phyloP scores from a whole-genome alignment of 2,113 vertebrate species.

The Podilymbus podiceps region DNA sequence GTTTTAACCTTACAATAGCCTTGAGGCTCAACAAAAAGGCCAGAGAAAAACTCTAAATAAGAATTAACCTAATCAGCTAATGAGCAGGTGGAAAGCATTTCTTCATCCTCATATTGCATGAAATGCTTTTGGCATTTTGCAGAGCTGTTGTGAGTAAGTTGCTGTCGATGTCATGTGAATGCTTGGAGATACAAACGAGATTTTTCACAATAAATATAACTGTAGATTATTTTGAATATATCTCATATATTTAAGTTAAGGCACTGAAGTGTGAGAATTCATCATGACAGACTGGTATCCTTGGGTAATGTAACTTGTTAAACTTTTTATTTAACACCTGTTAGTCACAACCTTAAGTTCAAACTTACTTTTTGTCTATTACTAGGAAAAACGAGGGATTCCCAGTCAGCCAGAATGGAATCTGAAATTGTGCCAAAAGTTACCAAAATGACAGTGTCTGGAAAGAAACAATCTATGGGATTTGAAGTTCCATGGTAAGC shows the following conservation, averaged over 20 bases:
- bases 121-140: neutral
- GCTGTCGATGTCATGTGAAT: neutral
- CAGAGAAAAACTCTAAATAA: neutral
- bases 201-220: neutral
- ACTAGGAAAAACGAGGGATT: conserved; percentile 86
- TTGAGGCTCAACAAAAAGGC: neutral
- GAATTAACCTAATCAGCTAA: neutral
- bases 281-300: neutral
- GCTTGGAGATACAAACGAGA: neutral
- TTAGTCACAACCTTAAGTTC: conserved; percentile 28
- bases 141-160: neutral
- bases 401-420: conserved; percentile 78
- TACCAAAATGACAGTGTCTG: conserved; percentile 95
- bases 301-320: neutral
- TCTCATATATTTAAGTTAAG: neutral
- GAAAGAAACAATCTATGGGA: conserved; percentile 97
- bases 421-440: conserved; percentile 92
- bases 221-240: neutral
- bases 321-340: neutral
- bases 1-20: neutral
- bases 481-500: conserved; percentile 94
- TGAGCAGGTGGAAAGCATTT: neutral
- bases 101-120: neutral
- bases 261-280: neutral
- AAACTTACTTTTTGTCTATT: conserved; percentile 57